These are phyloP conservation scores for Xanthorhoe designata DNA, from an alignment of 2,888 invertebrate species.

Conservation along the genomic window DNA sequence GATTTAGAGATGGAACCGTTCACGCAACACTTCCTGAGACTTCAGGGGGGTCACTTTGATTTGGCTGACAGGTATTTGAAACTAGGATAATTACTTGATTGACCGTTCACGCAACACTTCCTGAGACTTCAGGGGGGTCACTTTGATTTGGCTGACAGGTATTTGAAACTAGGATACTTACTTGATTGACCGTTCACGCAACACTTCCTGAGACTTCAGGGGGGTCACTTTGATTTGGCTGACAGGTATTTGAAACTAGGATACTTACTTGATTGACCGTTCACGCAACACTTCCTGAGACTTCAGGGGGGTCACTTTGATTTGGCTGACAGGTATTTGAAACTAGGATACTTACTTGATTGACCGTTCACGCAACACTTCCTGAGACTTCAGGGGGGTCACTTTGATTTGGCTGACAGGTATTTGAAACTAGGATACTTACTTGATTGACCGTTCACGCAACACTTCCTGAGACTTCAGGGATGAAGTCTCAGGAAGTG, in stretches of 20 bases:
- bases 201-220: constrained; percentile 98
- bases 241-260: constrained; percentile 87
- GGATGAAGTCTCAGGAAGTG: no score
- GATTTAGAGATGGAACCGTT: constrained; percentile 99
- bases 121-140: constrained; percentile 98
- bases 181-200: constrained; percentile 99
- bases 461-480: constrained; percentile 98
- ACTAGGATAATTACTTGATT: no score
- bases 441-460: constrained; percentile 99
- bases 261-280: constrained; percentile 91
- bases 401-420: constrained; percentile 99
- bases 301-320: constrained; percentile 99
- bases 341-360: constrained; percentile 77
- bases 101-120: constrained; percentile 99
- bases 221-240: constrained; percentile 99
- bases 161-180: constrained; percentile 13
- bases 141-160: constrained; percentile 98
- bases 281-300: constrained; percentile 98
- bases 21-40: constrained; percentile 97
- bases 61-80: constrained; percentile 92
- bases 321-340: constrained; percentile 93
- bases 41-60: constrained; percentile 99
- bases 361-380: constrained; percentile 99
- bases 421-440: constrained; percentile 38
- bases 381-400: constrained; percentile 97